Base-by-base conservation (phyloP, 1,140 invertebrate genomes). In the Solen grandis region DNA sequence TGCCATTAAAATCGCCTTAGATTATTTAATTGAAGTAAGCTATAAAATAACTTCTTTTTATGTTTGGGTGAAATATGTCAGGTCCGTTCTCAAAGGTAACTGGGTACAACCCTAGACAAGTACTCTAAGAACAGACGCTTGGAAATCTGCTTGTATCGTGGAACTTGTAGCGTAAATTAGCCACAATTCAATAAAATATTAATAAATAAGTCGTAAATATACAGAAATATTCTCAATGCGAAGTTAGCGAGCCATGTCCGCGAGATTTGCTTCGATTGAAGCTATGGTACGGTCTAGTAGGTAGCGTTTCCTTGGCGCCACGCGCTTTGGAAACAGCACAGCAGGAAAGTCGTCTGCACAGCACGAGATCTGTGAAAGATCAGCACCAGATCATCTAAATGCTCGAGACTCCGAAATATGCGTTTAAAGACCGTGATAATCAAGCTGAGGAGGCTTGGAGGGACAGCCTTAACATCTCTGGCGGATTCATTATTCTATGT, bases 401-500 rank as follows among this genome's bases (percentile, higher is more conserved):
- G 41, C 41, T 46, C 41, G 41, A 19, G 50, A 78, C 65, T 68
- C 33, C 46, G 29, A 76, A 66, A 76, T 65, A 74, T 74, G 70
- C 62, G 70, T 74, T 74, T 74, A 76, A 76, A 76, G 74, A 76
- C 74, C 62, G 74, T 65, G 50, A 33, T 65, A 76, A 69, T 78
- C 63, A 69, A 69, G 36, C 38, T 69, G 59, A 31, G 36, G 59
- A 63, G 46, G 66, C 33, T n/a, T 62, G 74, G 74, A 50, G 74
- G 60, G 55, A 55, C 54, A 36, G 29, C 35, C 36, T 65, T 66
- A 25, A 35, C 54, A 54, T 59, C 69, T 60, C 75, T 78, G 75
- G 75, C 33, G 69, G 60, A 69, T 78, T 69, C 75, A 78, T 78
- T 69, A 78, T 31, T 46, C 25, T 57, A 57, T 59, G 60, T 59